These are phyloP conservation scores for Bubalus kerabau DNA, from an alignment of 2,113 vertebrate species.

Conservation along the genomic window DNA sequence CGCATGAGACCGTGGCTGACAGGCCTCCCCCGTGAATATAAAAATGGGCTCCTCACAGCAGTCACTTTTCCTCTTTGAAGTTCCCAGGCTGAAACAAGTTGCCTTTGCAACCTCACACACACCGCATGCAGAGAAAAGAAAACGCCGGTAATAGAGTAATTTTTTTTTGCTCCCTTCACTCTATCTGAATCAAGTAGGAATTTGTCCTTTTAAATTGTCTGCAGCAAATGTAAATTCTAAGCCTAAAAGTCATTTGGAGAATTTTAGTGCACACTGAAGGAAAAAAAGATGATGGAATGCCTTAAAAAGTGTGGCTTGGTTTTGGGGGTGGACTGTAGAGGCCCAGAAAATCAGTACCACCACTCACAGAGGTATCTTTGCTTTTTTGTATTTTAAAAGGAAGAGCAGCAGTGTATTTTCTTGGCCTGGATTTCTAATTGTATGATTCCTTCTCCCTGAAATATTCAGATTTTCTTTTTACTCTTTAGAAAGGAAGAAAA, in stretches of 20 bases:
- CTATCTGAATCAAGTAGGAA: neutral
- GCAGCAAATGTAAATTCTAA: neutral
- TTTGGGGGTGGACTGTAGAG: neutral
- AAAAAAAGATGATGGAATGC: neutral
- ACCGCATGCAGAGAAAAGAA: neutral
- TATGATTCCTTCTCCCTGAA: neutral
- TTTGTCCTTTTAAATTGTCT: neutral
- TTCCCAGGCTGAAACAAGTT: neutral
- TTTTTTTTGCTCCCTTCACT: neutral
- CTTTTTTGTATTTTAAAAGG: neutral
- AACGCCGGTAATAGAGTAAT: neutral
- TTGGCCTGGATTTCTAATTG: neutral
- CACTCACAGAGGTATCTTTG: neutral
- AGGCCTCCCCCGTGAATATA: neutral
- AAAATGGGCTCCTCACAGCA: neutral
- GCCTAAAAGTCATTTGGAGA: neutral
- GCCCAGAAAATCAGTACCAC: neutral
- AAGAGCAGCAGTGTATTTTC: neutral
- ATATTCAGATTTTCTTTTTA: neutral
- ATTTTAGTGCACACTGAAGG: neutral
- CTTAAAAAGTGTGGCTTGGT: neutral
- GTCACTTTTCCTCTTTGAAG: slow-evolving; percentile 9
- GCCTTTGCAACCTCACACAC: neutral
- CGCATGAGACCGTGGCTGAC: slow-evolving; percentile 21
- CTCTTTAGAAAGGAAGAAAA: neutral